Percentiles rank a stretch among this genome's conserved stretches.
phyloP scores from a whole-genome alignment of 2,797 vertebrate genomes.

The Heterohyrax brucei region DNA sequence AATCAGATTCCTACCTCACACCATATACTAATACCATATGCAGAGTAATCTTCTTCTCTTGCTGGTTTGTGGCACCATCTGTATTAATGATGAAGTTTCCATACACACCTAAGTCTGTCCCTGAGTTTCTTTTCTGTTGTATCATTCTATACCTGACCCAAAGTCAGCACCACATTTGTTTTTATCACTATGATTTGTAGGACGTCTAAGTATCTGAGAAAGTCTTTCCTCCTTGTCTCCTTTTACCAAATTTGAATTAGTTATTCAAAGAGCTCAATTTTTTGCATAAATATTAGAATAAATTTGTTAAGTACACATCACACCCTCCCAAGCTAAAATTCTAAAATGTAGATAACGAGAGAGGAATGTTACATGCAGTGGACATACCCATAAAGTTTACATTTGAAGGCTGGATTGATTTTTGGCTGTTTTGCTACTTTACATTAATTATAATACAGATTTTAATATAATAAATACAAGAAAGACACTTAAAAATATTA shows the following conservation, averaged over 20 bases:
- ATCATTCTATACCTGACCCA: background rate
- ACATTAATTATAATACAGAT: background rate
- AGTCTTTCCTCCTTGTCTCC: background rate
- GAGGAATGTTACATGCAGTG: accelerated
- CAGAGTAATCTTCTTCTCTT: background rate
- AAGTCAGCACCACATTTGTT: background rate
- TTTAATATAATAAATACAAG: background rate
- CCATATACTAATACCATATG: background rate
- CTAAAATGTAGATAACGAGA: background rate
- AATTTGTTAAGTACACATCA: background rate
- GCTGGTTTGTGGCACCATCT: background rate
- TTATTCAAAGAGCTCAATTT: background rate
- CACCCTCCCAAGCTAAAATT: background rate
- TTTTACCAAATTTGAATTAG: background rate
- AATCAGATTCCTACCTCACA: background rate
- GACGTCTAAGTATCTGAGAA: background rate
- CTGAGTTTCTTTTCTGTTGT: background rate
- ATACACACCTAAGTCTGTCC: background rate
- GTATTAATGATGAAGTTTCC: background rate
- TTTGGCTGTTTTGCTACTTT: background rate
- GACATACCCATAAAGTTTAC: background rate
- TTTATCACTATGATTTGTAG: background rate
- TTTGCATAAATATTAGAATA: background rate
- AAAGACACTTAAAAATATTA: background rate
- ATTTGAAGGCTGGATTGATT: background rate